Conservation (phyloP, 2,113 vertebrate genomes). For the Suncus etruscus region DNA sequence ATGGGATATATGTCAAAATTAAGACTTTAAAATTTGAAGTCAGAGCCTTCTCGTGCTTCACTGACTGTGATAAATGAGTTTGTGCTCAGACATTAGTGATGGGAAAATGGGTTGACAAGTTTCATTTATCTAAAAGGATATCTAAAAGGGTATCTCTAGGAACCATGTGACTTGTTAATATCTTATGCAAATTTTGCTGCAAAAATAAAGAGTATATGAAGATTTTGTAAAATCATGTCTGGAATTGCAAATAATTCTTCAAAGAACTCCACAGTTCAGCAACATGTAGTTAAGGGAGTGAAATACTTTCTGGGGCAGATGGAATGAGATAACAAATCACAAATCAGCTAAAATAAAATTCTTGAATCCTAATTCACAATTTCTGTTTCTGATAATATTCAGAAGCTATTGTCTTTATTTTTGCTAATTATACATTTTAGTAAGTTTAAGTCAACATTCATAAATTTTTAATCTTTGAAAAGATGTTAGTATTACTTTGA, state of each 20-base stretch:
- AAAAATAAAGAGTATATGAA: not conserved
- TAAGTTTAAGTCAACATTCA: no score
- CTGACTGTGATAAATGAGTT: slow-evolving; percentile 4
- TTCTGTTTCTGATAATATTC: no score
- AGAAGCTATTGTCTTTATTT: no score
- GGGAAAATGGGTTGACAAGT: not conserved
- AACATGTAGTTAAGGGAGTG: no score
- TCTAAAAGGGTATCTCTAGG: not conserved
- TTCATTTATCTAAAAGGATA: not conserved
- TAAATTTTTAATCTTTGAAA: not conserved
- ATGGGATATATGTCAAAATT: not conserved
- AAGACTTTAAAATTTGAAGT: not conserved
- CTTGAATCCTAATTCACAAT: no score
- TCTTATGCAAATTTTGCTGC: not conserved
- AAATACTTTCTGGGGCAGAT: no score
- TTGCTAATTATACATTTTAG: no score
- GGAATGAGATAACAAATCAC: no score
- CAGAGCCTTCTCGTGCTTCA: not conserved
- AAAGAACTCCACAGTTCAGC: no score
- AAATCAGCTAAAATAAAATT: no score
- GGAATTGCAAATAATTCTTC: no score
- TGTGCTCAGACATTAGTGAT: not conserved
- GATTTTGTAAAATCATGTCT: no score
- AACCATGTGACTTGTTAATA: not conserved
- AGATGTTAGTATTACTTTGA: slow-evolving; percentile 19